phyloP scores from a whole-genome alignment of 1,140 invertebrate species.

The Pachyrhynchus sulphureomaculatus region DNA sequence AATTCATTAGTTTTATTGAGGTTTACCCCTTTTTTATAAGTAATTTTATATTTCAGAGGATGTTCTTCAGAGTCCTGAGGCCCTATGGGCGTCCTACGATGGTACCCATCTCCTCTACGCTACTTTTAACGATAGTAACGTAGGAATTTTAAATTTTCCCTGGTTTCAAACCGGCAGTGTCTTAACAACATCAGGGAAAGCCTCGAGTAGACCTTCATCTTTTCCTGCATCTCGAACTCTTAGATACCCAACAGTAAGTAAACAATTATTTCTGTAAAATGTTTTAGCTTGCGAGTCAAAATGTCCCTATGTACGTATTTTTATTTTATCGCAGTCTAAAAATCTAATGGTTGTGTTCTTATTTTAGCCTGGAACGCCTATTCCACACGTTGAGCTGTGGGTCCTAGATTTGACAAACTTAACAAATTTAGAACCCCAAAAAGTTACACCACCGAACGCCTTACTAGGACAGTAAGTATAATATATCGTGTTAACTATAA shows the following conservation, averaged over 20 bases:
- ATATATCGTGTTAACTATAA: not conserved
- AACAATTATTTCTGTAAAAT: too few species aligned
- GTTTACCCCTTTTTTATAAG: too few species aligned
- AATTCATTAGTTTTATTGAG: too few species aligned
- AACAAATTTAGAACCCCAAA: conserved; percentile 59
- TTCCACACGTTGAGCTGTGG: conserved; percentile 80
- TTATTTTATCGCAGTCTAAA: too few species aligned
- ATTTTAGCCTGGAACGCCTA: conserved; percentile 75
- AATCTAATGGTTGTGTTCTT: conserved; percentile 5
- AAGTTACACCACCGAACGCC: conserved; percentile 67
- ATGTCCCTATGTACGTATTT: too few species aligned
- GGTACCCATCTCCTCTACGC: conserved; percentile 81
- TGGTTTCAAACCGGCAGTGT: conserved; percentile 65
- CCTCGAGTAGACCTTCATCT: conserved; percentile 48
- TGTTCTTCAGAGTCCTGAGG: conserved; percentile 70
- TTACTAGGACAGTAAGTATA: conserved; percentile 44
- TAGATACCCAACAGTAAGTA: conserved; percentile 71
- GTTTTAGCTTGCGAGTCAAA: too few species aligned
- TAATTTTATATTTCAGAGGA: conserved; percentile 62
- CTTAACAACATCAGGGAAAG: conserved; percentile 52
- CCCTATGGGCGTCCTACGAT: conserved; percentile 81
- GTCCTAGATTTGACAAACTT: conserved; percentile 74
- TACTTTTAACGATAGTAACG: conserved; percentile 82
- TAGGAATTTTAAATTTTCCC: conserved; percentile 73
- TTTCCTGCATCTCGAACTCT: conserved; percentile 77